Base-by-base conservation (phyloP, 2,797 vertebrate genomes). In the Chaunax sp. region DNA sequence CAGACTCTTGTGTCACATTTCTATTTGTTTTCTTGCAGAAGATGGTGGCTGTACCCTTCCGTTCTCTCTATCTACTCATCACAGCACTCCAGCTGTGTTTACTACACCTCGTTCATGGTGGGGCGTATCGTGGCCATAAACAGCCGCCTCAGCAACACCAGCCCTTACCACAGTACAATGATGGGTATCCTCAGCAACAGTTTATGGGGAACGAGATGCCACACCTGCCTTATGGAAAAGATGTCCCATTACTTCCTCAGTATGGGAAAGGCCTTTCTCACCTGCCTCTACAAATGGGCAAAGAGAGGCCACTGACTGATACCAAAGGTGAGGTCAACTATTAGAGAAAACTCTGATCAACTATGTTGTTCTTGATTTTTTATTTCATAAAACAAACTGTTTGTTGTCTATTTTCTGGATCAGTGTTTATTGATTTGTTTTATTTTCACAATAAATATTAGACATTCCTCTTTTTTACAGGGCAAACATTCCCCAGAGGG, bases 61-160 rank as follows among this genome's bases (percentile, higher is more conserved):
- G 76, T 69, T 87, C 88, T 43, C 59, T 81, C 51, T 84, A 85
- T 80, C 82, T 95, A 33, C 79, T 96, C 73, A 65, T 93, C 75
- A 55, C 94, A 14, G 73, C 89, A 40, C 50, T 95, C 80, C 94
- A 94, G 64, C 78, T 96, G 53, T 90, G 86, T 72, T 82, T 93
- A 37, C 25, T 95, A 63, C 90, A 55, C 73, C 76, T 82, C 57
- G 89, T 78, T 79, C 91, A 94, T 18, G 95, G 94, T 0, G 97
- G 95, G 16, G 95, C 93, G 16, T 98, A 96, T 82, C 98, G 98
- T 87, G 95, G 95, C 52, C 95, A 95, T 65, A 98, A 98, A 80
- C 95, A 95, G 56, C 85, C 95, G 20, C 95, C 93, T 37, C 95
- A 94, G 14, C 96, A 96, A 59, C 96, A 95, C 80, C 96, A 95